Evolutionary conservation across 1,140 invertebrate genomes (phyloP).

Genomic region (Drosophila lacertosa): DNA sequence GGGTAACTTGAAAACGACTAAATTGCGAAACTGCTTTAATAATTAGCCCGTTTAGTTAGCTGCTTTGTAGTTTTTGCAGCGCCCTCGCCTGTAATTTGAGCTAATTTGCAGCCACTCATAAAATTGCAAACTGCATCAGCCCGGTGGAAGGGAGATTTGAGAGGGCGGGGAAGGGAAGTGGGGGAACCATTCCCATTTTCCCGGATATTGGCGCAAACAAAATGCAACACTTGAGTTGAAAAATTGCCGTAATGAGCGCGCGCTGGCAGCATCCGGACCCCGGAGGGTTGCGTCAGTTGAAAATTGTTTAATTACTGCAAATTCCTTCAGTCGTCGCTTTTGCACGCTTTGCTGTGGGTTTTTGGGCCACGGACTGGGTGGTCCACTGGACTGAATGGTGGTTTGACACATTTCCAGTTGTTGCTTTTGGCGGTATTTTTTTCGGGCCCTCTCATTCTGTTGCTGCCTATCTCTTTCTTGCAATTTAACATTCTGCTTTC

Average conservation of each 20-base stretch:
- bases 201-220: constrained; percentile 80
- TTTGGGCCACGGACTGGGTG: constrained; percentile 1
- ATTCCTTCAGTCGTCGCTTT: constrained; percentile 62
- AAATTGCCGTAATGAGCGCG: constrained; percentile 79
- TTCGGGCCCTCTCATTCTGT: constrained; percentile 45
- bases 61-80: constrained; percentile 25
- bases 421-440: constrained; percentile 65
- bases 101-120: constrained; percentile 79
- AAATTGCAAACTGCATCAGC: constrained; percentile 53
- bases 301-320: constrained; percentile 82
- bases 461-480: constrained; percentile 1
- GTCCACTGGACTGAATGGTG: constrained; percentile 35
- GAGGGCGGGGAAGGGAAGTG: neutral
- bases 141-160: no score
- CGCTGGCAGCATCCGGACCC: constrained; percentile 48
- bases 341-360: constrained; percentile 51
- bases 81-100: constrained; percentile 62
- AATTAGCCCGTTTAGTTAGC: constrained; percentile 45
- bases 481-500: constrained; percentile 12
- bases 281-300: constrained; percentile 54
- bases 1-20: neutral
- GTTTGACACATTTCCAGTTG: constrained; percentile 77
- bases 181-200: constrained; percentile 10
- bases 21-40: constrained; percentile 65
- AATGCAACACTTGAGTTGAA: constrained; percentile 82